Base-by-base conservation (phyloP, 2,888 invertebrate species). In the Hypselothyrea guttata region DNA sequence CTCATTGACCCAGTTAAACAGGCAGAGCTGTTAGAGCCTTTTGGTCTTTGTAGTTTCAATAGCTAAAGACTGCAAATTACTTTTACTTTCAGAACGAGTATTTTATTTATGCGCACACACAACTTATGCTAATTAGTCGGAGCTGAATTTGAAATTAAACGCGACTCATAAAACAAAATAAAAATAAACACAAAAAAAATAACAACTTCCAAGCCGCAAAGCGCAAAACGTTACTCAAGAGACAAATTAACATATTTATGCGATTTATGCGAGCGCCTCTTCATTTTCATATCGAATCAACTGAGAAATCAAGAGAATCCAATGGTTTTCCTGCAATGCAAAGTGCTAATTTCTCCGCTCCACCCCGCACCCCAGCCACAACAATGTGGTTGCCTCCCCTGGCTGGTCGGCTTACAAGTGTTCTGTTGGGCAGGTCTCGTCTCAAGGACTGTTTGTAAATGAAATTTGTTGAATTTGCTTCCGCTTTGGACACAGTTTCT, bases 371-470 rank as follows among this genome's bases (percentile, higher is more conserved):
- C 22, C 5, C 22, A 22, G 22, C 22, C 22, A 22, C 22, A 22
- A 22, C 22, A 22, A 22, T 22, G 22, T 22, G 22, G n/a, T n/a
- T n/a, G n/a, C n/a, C n/a, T n/a, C n/a, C n/a, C n/a, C n/a, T n/a
- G n/a, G n/a, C n/a, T n/a, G n/a, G 0, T 34, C 41, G 44, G 2
- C 57, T 33, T 47, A 9, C 38, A 42, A 44, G 22, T 22, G 66
- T 55, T 44, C 40, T 27, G 4, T 27, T 40, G 22, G 37, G 12
- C 63, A 53, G 52, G 12, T 31, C n/a, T n/a, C n/a, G 18, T 55
- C 53, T 77, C 78, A 81, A 78, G 78, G 78, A 84, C 84, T 78
- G 78, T 78, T 78, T 84, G 81, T 77, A 84, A 81, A 78, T 78
- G 58, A 78, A 84, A 84, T 78, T 84, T 77, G 69, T 76, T 45